A percentile compares a stretch with the other conserved stretches of the same genome.
Evolutionary conservation across 2,888 invertebrate genomes (phyloP).

Genomic region (Pecten maximus): DNA sequence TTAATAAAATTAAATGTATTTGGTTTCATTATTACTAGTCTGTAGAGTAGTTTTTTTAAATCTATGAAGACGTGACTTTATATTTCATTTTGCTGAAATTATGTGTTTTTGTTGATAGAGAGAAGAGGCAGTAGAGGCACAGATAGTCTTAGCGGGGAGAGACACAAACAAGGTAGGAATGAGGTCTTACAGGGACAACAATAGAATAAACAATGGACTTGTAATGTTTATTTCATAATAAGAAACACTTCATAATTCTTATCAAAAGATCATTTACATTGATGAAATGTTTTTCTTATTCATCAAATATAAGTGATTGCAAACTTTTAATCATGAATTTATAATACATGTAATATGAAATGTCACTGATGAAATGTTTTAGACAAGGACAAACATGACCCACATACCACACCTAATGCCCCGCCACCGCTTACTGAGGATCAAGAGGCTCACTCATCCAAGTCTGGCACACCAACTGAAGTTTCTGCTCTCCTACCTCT

Average conservation of each 20-base stretch:
- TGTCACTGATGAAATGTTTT: neutral
- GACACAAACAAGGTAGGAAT: neutral
- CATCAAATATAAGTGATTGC: neutral
- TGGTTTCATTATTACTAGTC: too few species aligned
- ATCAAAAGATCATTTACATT: too few species aligned
- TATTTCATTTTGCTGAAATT: neutral
- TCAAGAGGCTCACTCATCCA: conserved; percentile 67
- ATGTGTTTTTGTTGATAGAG: conserved; percentile 39
- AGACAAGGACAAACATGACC: neutral
- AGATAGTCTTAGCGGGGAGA: conserved; percentile 53
- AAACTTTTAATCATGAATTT: neutral
- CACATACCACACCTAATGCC: neutral
- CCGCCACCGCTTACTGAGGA: conserved; percentile 52
- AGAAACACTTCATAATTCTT: neutral
- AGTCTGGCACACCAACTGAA: conserved; percentile 78
- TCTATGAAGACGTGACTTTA: neutral
- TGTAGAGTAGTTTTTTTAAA: too few species aligned
- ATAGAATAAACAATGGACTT: neutral
- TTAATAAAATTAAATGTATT: too few species aligned
- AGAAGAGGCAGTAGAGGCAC: conserved; percentile 55
- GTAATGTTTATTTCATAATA: neutral
- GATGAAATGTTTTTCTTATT: too few species aligned
- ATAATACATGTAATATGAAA: neutral
- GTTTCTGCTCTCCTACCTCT: conserved; percentile 77
- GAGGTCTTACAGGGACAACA: neutral